These are phyloP conservation scores for Drosophila lutescens DNA, from an alignment of 2,888 invertebrate species.

Conservation along the genomic window DNA sequence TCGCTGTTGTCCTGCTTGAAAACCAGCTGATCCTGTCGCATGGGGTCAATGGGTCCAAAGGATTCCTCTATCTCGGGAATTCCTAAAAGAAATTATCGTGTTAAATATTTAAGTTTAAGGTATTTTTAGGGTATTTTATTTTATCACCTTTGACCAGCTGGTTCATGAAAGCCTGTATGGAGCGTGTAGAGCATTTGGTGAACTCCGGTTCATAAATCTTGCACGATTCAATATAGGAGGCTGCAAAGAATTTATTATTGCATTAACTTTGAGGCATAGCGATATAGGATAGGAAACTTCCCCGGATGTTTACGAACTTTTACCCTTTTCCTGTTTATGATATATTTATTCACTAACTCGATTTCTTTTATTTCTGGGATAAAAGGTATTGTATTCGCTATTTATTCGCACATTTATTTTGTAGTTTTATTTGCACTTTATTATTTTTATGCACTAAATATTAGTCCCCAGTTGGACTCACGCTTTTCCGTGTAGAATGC, in stretches of 20 bases:
- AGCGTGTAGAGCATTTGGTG: conserved; percentile 87
- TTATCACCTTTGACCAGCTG: conserved; percentile 85
- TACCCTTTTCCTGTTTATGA: background rate
- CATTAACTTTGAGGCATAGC: conserved; percentile 8
- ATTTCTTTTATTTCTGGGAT: too few species aligned
- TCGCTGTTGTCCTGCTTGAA: conserved; percentile 89
- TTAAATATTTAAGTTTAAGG: too few species aligned
- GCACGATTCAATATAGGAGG: conserved; percentile 88
- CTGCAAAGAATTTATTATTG: conserved; percentile 84
- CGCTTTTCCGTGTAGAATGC: conserved; percentile 67
- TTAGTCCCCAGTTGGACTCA: conserved; percentile 48
- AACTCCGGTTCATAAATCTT: conserved; percentile 87
- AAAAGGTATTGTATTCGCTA: too few species aligned
- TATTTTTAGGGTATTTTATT: too few species aligned
- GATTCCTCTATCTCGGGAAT: conserved; percentile 81
- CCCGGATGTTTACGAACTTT: too few species aligned
- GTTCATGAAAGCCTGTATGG: conserved; percentile 86
- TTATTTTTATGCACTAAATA: background rate
- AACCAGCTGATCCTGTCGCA: conserved; percentile 87
- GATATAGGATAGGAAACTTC: background rate
- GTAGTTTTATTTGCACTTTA: too few species aligned
- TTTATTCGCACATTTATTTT: too few species aligned
- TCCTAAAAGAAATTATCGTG: conserved; percentile 9
- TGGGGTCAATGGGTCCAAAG: conserved; percentile 88
- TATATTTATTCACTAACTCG: background rate